phyloP scores from a whole-genome alignment of 2,113 vertebrate species.

The Myocastor coypus region DNA sequence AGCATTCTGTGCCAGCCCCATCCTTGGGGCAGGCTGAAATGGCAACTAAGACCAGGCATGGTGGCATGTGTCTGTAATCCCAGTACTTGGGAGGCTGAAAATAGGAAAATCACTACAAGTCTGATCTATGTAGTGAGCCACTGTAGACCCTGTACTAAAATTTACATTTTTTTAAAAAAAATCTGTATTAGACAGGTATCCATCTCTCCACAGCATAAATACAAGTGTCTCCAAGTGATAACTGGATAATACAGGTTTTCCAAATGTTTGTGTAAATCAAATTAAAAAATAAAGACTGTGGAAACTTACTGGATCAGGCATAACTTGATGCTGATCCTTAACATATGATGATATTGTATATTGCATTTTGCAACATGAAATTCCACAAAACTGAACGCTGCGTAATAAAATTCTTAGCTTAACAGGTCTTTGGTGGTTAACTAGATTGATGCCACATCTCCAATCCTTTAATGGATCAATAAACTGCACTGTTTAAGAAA shows the following conservation, averaged over 20 bases:
- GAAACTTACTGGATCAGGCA: neutral
- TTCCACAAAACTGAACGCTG: neutral
- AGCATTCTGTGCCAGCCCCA: too few relatives aligned
- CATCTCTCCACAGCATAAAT: neutral
- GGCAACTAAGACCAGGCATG: too few relatives aligned
- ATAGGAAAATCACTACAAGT: too few relatives aligned
- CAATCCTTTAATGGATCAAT: neutral
- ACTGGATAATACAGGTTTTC: neutral
- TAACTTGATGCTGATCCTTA: neutral
- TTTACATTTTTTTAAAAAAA: too few relatives aligned
- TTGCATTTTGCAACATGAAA: neutral
- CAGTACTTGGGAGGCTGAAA: too few relatives aligned
- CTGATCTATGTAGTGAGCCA: too few relatives aligned
- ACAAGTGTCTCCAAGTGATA: neutral
- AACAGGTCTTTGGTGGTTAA: neutral
- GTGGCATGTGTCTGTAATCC: too few relatives aligned
- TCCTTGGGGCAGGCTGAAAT: too few relatives aligned
- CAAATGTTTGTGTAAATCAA: neutral
- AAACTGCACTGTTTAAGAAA: neutral
- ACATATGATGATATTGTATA: neutral
- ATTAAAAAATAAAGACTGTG: neutral
- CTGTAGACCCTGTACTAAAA: too few relatives aligned
- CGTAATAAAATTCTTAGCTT: slow-evolving; percentile 19
- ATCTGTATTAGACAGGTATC: neutral
- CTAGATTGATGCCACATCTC: neutral